These are phyloP conservation scores for Polietes domitor DNA, from an alignment of 2,888 invertebrate genomes.

Conservation along the genomic window DNA sequence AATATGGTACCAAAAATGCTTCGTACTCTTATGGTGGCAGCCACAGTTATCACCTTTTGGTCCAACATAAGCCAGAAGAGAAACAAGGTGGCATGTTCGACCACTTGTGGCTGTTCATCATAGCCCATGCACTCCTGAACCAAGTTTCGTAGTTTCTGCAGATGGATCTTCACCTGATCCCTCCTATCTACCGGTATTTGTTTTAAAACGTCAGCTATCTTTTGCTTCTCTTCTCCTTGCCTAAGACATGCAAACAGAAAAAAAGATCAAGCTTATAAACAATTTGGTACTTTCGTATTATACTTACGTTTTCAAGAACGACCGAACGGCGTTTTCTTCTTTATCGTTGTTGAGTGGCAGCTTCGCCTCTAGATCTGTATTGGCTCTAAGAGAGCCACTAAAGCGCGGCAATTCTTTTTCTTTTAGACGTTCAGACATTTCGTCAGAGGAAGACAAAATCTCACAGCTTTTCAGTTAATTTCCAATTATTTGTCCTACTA, in stretches of 20 bases:
- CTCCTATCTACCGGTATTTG: slow-evolving; percentile 71
- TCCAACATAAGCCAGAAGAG: slow-evolving; percentile 84
- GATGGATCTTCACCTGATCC: slow-evolving; percentile 71
- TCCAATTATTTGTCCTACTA: neutral
- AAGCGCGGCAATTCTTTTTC: slow-evolving; percentile 83
- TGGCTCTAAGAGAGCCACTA: slow-evolving; percentile 85
- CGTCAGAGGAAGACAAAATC: neutral
- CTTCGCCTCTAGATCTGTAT: slow-evolving; percentile 82
- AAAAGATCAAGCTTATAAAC: neutral
- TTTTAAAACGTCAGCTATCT: slow-evolving; percentile 70
- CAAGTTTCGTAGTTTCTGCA: slow-evolving; percentile 77
- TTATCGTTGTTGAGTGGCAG: slow-evolving; percentile 67
- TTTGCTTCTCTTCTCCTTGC: slow-evolving; percentile 67
- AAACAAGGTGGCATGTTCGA: slow-evolving; percentile 85
- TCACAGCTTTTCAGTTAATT: neutral
- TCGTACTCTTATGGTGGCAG: slow-evolving; percentile 83
- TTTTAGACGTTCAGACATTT: slow-evolving; percentile 59
- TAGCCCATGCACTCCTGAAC: slow-evolving; percentile 81
- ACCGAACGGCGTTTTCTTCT: too few relatives aligned
- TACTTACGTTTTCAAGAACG: slow-evolving; percentile 66
- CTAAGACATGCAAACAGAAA: slow-evolving; percentile 16
- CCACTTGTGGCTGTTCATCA: slow-evolving; percentile 83
- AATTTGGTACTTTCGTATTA: slow-evolving; percentile 16
- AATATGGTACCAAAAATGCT: slow-evolving; percentile 84
- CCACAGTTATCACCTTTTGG: slow-evolving; percentile 82